These are phyloP conservation scores for Glandiceps talaboti DNA, from an alignment of 53 echinoderm and acorn worm genomes.

Conservation along the genomic window DNA sequence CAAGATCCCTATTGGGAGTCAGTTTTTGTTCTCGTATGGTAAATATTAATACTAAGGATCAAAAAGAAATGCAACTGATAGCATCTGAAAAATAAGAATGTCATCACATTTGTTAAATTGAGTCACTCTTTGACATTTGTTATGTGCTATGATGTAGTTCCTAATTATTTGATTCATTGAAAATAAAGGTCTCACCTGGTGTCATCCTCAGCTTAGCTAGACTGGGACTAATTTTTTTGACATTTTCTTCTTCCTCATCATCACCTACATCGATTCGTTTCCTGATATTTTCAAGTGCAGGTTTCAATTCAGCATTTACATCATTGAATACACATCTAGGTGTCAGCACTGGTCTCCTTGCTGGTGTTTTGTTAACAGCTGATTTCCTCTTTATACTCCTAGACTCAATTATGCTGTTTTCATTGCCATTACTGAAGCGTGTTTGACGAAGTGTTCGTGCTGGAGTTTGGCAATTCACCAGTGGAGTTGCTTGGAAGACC, in stretches of 20 bases:
- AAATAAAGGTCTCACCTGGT: constrained; percentile 25
- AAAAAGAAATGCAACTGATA: no score
- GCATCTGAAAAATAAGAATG: no score
- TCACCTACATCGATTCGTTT: not conserved
- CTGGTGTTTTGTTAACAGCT: not conserved
- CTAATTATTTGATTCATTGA: no score
- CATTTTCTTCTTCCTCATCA: constrained; percentile 5
- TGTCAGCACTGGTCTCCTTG: not conserved
- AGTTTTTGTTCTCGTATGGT: no score
- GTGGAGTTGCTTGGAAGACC: not conserved
- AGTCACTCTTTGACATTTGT: no score
- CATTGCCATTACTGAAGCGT: not conserved
- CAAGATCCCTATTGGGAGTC: no score
- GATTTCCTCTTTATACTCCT: not conserved
- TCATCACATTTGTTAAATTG: no score
- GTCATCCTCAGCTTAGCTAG: constrained; percentile 39
- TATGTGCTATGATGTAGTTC: no score
- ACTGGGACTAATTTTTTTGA: constrained; percentile 32
- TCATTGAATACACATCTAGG: not conserved
- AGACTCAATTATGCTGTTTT: no score
- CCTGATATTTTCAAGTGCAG: not conserved
- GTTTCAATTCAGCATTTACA: not conserved
- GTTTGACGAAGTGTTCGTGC: not conserved
- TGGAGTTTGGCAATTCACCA: not conserved
- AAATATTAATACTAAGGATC: no score